Conservation (phyloP, 2,113 vertebrate genomes). For the Callorhinus ursinus region DNA sequence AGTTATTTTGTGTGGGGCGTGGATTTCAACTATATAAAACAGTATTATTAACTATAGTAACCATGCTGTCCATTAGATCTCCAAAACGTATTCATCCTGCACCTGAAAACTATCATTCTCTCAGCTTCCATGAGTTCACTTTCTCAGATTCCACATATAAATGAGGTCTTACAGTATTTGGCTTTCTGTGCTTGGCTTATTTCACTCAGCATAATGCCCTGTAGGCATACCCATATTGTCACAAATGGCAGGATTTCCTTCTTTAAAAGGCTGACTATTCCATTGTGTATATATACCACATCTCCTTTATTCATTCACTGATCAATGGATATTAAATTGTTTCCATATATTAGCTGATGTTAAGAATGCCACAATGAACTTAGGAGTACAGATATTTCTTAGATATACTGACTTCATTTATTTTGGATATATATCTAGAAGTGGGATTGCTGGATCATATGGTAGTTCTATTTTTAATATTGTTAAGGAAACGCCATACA, state of each 20-base stretch:
- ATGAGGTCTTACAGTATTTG: background rate
- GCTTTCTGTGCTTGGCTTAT: background rate
- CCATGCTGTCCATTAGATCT: background rate
- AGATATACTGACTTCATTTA: background rate
- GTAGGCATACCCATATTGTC: background rate
- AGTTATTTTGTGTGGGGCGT: background rate
- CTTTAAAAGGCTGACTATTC: background rate
- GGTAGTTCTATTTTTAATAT: background rate
- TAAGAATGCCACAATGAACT: background rate
- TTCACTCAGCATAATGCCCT: background rate
- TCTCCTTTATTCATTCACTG: background rate
- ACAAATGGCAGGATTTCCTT: background rate
- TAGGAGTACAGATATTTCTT: background rate
- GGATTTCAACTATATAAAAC: background rate
- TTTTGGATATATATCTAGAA: background rate
- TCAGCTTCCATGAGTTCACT: background rate
- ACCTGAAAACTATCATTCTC: background rate
- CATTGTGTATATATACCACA: background rate
- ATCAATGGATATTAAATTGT: background rate
- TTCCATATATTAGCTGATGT: background rate
- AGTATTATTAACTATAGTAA: background rate
- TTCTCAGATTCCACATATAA: background rate
- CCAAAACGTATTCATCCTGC: background rate
- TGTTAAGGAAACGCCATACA: background rate
- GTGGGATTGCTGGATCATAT: background rate